Percentiles rank a stretch among this genome's conserved stretches.
phyloP scores from a whole-genome alignment of 2,888 invertebrate species.

The Pecten maximus region DNA sequence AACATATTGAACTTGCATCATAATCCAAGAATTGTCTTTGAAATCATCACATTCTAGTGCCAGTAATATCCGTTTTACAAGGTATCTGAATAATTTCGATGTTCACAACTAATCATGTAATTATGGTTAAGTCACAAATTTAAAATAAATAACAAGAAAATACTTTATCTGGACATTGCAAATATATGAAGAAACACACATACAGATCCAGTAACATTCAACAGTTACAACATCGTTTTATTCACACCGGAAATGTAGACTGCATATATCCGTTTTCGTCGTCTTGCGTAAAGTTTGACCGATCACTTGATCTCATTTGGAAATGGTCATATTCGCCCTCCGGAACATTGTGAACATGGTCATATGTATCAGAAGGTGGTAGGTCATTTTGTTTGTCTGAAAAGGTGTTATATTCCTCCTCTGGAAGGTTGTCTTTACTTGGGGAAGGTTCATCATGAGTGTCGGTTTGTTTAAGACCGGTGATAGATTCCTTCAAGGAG shows the following conservation, averaged over 20 bases:
- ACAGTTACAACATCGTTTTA: neutral
- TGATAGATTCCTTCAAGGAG: neutral
- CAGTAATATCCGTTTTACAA: no score
- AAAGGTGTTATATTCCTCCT: conserved; percentile 1
- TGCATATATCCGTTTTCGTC: neutral
- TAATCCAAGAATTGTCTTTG: no score
- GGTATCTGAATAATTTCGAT: no score
- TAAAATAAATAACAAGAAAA: no score
- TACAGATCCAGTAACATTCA: no score
- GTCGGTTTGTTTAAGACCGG: neutral
- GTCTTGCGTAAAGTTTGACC: neutral
- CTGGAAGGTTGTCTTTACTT: neutral
- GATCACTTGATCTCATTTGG: neutral
- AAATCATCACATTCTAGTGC: no score
- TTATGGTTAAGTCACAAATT: no score
- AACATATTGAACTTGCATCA: no score
- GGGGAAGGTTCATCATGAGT: neutral
- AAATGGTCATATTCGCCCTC: neutral
- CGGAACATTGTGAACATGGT: neutral
- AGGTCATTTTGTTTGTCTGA: neutral
- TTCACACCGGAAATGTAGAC: neutral
- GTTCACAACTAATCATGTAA: no score
- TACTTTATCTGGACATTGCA: no score
- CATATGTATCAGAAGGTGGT: neutral
- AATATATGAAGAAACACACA: neutral